Evolutionary conservation across 2,797 vertebrate species (phyloP), one percentile per base, ranked within the genome.

Genomic region (Hippopotamyrus pictus): DNA sequence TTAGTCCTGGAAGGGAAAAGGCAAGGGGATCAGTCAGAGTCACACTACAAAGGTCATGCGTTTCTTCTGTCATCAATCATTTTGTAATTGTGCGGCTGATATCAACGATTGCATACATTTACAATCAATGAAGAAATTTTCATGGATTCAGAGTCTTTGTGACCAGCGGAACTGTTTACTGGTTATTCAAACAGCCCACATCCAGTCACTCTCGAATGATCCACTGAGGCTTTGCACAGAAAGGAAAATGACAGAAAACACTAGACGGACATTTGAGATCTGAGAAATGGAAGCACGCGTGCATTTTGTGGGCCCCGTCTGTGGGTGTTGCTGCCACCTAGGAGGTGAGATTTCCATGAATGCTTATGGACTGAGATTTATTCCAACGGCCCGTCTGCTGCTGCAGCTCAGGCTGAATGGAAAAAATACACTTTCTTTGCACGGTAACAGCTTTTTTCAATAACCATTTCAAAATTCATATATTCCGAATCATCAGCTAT

Each of bases 1-100:
- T 90, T 51, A 54, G 83, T 87, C 48, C 90, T 90, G 83, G 17
- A 51, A 53, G 51, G 76, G 50, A 79, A 69, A 37, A 51, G 37
- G 54, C 76, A 82, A 88, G 22, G 33, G 59, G 6, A 54, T 33
- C 54, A 51, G 25, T 87, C 53, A 57, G 53, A 59, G 29, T 57
- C 85, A 87, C 51, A 59, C 51, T 6, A 57, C 12, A 29, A 87
- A 87, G 29, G 53, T 44, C 53, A 12, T 3, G 6, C 5, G 8
- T 59, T 37, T 59, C 14, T 44, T 8, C 14, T 5, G 22, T 37
- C 29, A 29, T 82, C 41, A 46, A 85, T 37, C 33, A n/a, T 87
- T 19, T 59, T 41, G 33, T 5, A 57, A 37, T n/a, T 44, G 6
- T 22, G 25, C 3, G 11, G 41, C 76, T 41, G 12, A 86, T n/a